Conservation (phyloP, 1,140 invertebrate species). For the Apocrypta bakeri region DNA sequence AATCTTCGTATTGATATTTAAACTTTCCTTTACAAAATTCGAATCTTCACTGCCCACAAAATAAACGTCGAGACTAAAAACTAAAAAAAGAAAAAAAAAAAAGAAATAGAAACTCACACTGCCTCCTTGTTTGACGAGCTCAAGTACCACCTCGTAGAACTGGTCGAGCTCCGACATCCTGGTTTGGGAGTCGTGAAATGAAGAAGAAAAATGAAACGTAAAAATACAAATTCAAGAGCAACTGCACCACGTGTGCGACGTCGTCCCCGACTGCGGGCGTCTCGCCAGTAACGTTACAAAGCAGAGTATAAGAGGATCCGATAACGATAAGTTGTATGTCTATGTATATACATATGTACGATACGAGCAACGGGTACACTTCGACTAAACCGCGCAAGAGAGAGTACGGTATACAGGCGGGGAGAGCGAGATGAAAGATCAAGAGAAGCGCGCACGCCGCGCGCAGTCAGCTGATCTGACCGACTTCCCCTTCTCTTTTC, state of each 20-base stretch:
- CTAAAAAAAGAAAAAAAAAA: background rate
- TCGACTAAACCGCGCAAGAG: constrained; percentile 23
- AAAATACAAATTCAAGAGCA: background rate
- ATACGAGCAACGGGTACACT: background rate
- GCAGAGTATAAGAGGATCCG: background rate
- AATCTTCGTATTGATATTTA: too few species aligned
- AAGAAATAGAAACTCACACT: constrained; percentile 63
- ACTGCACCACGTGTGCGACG: background rate
- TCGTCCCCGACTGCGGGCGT: background rate
- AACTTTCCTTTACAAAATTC: too few species aligned
- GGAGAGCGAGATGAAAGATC: background rate
- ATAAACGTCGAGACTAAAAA: background rate
- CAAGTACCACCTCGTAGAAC: constrained; percentile 71
- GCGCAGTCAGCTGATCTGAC: constrained; percentile 41
- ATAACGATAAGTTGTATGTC: background rate
- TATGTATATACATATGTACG: background rate
- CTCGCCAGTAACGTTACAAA: background rate
- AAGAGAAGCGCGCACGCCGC: background rate
- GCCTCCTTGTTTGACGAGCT: constrained; percentile 72
- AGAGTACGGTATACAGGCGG: background rate
- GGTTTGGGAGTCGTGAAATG: background rate
- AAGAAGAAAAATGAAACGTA: background rate
- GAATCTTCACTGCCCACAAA: too few species aligned
- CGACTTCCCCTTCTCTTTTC: background rate
- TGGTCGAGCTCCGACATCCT: constrained; percentile 66